A percentile compares a stretch with the other conserved stretches of the same genome.
Evolutionary conservation across 2,797 vertebrate genomes (phyloP).

Genomic region (Coendou prehensilis): DNA sequence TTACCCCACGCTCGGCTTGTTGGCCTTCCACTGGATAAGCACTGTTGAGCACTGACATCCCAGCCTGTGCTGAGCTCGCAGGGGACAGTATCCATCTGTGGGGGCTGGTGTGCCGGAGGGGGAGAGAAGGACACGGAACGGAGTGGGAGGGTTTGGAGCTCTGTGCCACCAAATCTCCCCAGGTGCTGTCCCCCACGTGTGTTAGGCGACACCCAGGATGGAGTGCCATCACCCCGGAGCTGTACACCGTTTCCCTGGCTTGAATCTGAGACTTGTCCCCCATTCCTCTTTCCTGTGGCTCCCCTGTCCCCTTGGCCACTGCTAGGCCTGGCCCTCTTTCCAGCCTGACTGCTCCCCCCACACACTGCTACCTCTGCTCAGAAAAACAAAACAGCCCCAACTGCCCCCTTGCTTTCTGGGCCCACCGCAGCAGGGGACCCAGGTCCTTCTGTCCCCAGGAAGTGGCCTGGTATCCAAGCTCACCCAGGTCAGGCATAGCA

Average conservation of each 20-base stretch:
- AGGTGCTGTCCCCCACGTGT: neutral
- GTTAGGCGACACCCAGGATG: neutral
- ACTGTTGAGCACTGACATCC: neutral
- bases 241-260: neutral
- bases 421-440: neutral
- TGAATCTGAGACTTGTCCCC: neutral
- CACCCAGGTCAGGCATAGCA: neutral
- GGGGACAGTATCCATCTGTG: neutral
- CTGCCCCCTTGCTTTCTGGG: neutral
- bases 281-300: too few species aligned
- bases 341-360: neutral
- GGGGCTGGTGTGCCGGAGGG: neutral
- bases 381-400: neutral
- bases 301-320: neutral
- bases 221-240: neutral
- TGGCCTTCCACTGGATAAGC: too few species aligned
- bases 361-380: neutral
- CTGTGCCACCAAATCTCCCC: neutral
- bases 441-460: neutral
- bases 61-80: too few species aligned
- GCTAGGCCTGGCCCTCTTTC: neutral
- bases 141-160: neutral
- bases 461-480: neutral
- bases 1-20: rapidly evolving
- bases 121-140: neutral